Evolutionary conservation across 2,797 vertebrate species (phyloP), one percentile per base, ranked within the genome.

Genomic region (Sternarchorhynchus goeldii): DNA sequence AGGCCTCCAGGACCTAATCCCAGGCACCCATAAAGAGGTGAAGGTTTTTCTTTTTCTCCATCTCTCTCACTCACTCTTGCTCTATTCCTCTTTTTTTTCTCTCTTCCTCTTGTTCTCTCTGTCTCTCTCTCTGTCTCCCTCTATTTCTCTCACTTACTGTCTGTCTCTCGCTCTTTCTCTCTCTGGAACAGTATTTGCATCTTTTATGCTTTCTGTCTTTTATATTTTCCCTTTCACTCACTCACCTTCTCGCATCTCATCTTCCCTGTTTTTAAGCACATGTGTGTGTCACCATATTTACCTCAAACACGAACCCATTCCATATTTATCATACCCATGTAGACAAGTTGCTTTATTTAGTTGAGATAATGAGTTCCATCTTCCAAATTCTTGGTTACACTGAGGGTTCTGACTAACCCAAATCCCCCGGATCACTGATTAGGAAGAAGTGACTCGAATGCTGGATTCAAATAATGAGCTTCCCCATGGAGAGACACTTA

Each of bases 1-100:
- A 90, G 89, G 89, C 88, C 90, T 92, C 87, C 90, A 92, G 87
- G 85, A 87, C 84, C 85, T 92, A 91, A 92, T 92, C 91, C 87
- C 82, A 84, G 88, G 83, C 85, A 88, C 89, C 86, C 86, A 90
- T 84, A 80, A 90, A 83, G 78, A 88, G 82, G 78, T 83, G 81
- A 71, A 63, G 32, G 41, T 45, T 45, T 45, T 45, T 17, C 79
- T 73, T 66, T 73, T 50, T 58, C 18, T 67, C 77, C 53, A 50
- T 79, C 75, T 78, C 53, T 31, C 69, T 59, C 32, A 18, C 55
- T 16, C 4, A 71, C 31, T 64, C 0, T 70, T 6, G 25, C 25
- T 25, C 25, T 25, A 25, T 25, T 25, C 25, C 25, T 25, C 25
- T 25, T 25, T 25, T 12, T 29, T 57, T 0, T 21, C 57, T 3